These are phyloP conservation scores for Telenomus remus DNA, from an alignment of 1,140 invertebrate species.

Conservation along the genomic window DNA sequence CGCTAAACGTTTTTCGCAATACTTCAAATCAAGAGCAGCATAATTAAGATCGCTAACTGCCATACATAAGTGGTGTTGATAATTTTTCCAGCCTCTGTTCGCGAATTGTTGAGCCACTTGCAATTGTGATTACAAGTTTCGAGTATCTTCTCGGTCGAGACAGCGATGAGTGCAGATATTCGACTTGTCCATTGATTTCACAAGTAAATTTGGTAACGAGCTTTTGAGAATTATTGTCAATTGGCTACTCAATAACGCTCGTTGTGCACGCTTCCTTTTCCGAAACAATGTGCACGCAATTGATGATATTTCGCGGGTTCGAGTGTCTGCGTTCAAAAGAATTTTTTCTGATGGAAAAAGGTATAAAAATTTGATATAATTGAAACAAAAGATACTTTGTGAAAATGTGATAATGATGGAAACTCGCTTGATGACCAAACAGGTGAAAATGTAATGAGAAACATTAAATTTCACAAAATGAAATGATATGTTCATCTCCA, in stretches of 20 bases:
- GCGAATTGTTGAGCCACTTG: conserved; percentile 24
- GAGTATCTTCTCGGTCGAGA: conserved; percentile 27
- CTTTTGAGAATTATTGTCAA: conserved; percentile 26
- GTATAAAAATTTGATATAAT: too few relatives aligned
- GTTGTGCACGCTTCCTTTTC: conserved; percentile 13
- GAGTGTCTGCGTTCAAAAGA: conserved; percentile 2
- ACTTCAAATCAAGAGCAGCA: conserved; percentile 24
- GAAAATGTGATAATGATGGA: too few relatives aligned
- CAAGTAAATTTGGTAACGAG: conserved; percentile 16
- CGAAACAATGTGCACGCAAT: conserved; percentile 15
- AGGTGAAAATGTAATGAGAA: too few relatives aligned
- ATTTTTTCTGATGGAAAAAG: too few relatives aligned
- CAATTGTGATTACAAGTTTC: conserved; percentile 37
- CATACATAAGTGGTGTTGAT: conserved; percentile 31
- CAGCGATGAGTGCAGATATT: conserved; percentile 4
- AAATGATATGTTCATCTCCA: too few relatives aligned
- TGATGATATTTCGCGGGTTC: conserved; percentile 4
- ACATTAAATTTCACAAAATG: too few relatives aligned
- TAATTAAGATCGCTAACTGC: conserved; percentile 43
- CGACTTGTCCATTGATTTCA: conserved; percentile 17
- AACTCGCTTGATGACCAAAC: too few relatives aligned
- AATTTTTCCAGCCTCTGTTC: conserved; percentile 16
- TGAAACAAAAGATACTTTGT: too few relatives aligned
- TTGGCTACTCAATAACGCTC: conserved; percentile 23
- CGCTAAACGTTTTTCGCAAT: conserved; percentile 44